phyloP scores from a whole-genome alignment of 2,113 vertebrate genomes.

The Tragelaphus strepsiceros region DNA sequence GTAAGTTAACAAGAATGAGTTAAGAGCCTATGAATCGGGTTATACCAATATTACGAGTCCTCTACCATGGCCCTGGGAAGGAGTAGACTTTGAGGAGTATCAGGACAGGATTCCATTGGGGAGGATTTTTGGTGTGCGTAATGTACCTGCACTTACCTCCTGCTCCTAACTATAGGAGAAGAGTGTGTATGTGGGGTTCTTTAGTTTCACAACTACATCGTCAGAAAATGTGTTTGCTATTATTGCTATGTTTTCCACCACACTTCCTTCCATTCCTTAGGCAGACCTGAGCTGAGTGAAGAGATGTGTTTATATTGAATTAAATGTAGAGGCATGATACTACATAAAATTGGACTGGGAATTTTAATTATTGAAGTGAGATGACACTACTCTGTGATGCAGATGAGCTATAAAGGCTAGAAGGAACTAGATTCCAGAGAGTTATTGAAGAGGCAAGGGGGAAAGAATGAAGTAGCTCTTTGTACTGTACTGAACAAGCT shows the following conservation, averaged over 20 bases:
- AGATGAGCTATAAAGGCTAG: neutral
- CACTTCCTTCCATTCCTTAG: neutral
- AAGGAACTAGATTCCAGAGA: neutral
- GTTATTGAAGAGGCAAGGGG: neutral
- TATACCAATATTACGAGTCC: neutral
- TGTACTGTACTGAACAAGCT: neutral
- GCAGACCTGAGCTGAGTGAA: neutral
- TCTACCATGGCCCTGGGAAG: neutral
- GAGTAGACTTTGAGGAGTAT: neutral
- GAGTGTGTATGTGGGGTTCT: neutral
- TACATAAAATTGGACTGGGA: neutral
- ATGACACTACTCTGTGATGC: neutral
- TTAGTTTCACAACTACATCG: neutral
- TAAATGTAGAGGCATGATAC: neutral
- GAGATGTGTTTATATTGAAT: neutral
- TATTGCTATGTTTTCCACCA: neutral
- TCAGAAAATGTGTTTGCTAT: neutral
- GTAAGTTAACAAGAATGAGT: neutral
- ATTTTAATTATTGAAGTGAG: neutral
- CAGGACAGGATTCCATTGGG: neutral
- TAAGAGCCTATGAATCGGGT: neutral
- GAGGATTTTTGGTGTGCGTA: neutral
- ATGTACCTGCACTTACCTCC: neutral
- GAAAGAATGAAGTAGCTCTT: neutral
- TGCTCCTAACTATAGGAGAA: neutral